Evolutionary conservation across 2,797 vertebrate genomes (phyloP).

Genomic region (Mormyrops boulengeri): DNA sequence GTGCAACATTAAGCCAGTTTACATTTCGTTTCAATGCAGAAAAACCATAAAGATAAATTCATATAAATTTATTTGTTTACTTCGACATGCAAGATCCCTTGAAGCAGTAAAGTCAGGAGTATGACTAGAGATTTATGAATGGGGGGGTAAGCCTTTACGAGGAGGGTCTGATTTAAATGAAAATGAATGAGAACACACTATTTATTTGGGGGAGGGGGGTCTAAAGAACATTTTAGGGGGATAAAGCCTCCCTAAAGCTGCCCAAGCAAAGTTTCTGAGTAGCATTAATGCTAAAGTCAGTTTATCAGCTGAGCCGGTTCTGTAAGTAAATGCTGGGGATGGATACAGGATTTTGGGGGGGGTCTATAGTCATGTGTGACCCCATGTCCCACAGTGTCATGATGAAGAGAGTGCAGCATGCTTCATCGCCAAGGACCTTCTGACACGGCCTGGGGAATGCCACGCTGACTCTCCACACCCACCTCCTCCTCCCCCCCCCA

Average conservation of each 20-base stretch:
- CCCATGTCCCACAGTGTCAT: neutral
- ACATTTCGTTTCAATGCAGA: neutral
- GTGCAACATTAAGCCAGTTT: neutral
- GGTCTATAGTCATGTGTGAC: neutral
- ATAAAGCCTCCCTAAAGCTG: neutral
- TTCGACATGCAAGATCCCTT: neutral
- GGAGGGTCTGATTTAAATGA: neutral
- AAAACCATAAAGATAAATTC: neutral
- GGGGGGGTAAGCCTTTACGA: neutral
- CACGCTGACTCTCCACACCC: neutral
- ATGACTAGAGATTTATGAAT: neutral
- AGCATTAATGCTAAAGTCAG: neutral
- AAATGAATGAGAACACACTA: neutral
- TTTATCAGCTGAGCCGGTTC: neutral
- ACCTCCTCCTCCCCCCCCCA: neutral
- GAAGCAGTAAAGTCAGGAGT: neutral
- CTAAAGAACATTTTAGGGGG: neutral
- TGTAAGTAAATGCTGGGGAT: neutral
- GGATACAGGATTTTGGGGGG: neutral
- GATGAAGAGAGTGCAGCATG: neutral
- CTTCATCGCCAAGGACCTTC: neutral
- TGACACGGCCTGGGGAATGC: neutral
- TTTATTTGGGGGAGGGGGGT: neutral
- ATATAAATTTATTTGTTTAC: neutral
- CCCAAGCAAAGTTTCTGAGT: neutral